Evolutionary conservation across 2,888 invertebrate genomes (phyloP).

Genomic region (Ischnus inquisitorius): DNA sequence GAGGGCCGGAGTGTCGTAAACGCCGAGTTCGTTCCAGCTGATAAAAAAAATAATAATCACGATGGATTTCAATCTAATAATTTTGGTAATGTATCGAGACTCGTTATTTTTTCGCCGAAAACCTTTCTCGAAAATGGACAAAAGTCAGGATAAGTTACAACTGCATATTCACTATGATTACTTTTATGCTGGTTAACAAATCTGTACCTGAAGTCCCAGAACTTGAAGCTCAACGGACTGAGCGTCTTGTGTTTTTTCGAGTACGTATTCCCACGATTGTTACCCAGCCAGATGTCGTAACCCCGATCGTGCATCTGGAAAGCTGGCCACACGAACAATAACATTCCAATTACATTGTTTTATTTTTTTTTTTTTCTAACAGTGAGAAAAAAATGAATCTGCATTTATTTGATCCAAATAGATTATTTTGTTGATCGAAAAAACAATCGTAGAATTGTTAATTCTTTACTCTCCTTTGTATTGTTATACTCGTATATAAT

Average conservation of each 20-base stretch:
- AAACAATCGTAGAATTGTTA: too few species aligned
- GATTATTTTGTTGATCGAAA: too few species aligned
- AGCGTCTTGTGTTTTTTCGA: slow-evolving; percentile 83
- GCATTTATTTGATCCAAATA: too few species aligned
- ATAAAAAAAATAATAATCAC: slow-evolving; percentile 4
- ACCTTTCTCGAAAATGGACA: background rate
- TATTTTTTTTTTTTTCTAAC: background rate
- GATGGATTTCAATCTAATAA: background rate
- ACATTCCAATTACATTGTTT: background rate
- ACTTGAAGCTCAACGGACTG: slow-evolving; percentile 74
- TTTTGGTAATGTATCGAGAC: background rate
- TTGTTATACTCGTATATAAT: too few species aligned
- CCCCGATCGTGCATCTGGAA: slow-evolving; percentile 65
- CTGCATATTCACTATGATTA: background rate
- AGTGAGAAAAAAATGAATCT: too few species aligned
- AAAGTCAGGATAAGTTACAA: too few species aligned
- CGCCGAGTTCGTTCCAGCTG: slow-evolving; percentile 87
- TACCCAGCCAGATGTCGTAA: slow-evolving; percentile 86
- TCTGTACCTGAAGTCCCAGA: slow-evolving; percentile 75
- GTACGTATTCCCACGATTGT: slow-evolving; percentile 87
- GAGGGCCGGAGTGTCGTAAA: slow-evolving; percentile 87
- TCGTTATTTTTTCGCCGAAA: background rate
- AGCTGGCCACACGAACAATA: background rate
- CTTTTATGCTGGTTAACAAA: background rate
- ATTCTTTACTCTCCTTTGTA: too few species aligned